Evolutionary conservation across 2,797 vertebrate genomes (phyloP).

Genomic region (Melanotaenia maccullochi): DNA sequence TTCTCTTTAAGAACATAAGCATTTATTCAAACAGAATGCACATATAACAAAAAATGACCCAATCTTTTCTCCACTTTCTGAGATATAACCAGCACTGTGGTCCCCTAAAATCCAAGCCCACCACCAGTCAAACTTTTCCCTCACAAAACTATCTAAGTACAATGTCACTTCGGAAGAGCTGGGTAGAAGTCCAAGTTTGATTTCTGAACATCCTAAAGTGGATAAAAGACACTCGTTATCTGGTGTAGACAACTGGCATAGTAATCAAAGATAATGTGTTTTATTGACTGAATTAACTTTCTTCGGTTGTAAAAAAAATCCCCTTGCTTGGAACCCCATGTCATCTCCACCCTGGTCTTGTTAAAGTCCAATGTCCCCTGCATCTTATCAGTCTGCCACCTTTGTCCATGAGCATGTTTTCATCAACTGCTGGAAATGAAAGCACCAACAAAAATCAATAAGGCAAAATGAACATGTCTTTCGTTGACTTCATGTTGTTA

Average conservation of each 20-base stretch:
- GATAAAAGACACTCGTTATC: not conserved
- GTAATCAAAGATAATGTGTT: not conserved
- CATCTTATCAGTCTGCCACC: slow-evolving; percentile 82
- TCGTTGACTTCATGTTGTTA: not conserved
- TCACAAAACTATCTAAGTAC: not conserved
- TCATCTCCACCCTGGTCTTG: slow-evolving; percentile 56
- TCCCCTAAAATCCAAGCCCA: not conserved
- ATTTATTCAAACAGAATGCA: slow-evolving; percentile 27
- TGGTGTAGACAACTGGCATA: not conserved
- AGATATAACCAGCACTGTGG: slow-evolving; percentile 3
- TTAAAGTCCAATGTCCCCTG: slow-evolving; percentile 81
- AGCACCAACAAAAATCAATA: slow-evolving; percentile 44
- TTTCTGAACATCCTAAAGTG: not conserved
- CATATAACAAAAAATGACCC: not conserved
- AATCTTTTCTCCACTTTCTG: not conserved
- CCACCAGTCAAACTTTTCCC: not conserved
- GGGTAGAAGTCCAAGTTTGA: not conserved
- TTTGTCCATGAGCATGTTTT: slow-evolving; percentile 75
- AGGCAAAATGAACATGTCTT: slow-evolving; percentile 1
- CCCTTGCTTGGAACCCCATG: slow-evolving; percentile 53
- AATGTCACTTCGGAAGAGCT: not conserved
- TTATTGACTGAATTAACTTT: slow-evolving; percentile 41
- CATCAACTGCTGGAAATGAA: slow-evolving; percentile 51
- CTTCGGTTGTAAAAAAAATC: slow-evolving; percentile 43
- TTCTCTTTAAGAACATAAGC: slow-evolving; percentile 67